Evolutionary conservation across 2,797 vertebrate species (phyloP), one percentile per base, ranked within the genome.

Genomic region (Tiaroga cobitis): DNA sequence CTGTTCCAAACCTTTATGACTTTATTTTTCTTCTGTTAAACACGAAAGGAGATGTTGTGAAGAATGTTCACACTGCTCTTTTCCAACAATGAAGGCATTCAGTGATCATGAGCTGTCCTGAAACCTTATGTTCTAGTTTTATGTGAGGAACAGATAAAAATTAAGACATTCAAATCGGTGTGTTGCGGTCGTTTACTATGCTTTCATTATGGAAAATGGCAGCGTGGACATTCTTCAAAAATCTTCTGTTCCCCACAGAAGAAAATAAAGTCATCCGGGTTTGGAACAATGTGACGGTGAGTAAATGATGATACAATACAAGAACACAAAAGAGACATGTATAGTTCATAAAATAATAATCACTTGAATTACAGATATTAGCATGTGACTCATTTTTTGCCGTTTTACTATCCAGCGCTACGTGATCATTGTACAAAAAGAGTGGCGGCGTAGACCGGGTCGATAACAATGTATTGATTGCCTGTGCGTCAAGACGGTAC

Each of bases 391-490:
- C 5, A 41, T 59, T 10, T 49, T 41, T 73, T 59, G 8, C 10
- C 16, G 8, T 82, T 61, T 82, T 46, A 63, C 69, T 39, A 37
- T 74, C 56, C 8, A 74, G 69, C 0, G 29, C 69, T 61, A 46
- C 4, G 11, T 21, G 59, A 75, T 13, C 15, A 34, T n/a, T 83
- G 74, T 51, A 82, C 13, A 3, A 70, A 16, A 49, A n/a, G 9
- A 19, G 34, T 21, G 15, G 39, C 29, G 24, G 39, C 46, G 2
- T 24, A 75, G n/a, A 73, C 43, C 5, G 0, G 43, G 61, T 56
- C 6, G 32, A 74, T 69, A 81, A 79, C 90, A 89, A 92, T 85
- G 86, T 88, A 92, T 92, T 85, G 91, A 80, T 89, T 91, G 85
- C 91, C 87, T 87, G 82, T 56, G 85, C 43, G 82, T 85, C 69